A percentile compares a stretch with the other conserved stretches of the same genome.
Conservation (phyloP, 2,797 vertebrate genomes). For the Anolis apletophallus region DNA sequence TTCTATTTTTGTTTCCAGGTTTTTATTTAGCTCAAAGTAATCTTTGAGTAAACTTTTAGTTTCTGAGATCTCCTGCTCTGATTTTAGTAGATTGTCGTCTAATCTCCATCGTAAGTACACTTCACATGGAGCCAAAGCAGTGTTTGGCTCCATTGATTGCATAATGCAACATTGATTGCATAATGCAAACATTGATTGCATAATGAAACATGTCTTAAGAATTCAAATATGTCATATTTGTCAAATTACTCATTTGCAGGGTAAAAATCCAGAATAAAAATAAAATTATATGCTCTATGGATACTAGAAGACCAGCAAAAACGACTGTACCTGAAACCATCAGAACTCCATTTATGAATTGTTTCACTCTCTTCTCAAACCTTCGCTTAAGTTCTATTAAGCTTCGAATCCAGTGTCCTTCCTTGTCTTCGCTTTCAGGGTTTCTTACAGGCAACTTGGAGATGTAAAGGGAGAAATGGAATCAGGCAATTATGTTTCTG, state of each 20-base stretch:
- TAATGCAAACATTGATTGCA: not conserved
- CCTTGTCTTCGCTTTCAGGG: constrained; percentile 11
- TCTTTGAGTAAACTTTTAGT: too few relatives aligned
- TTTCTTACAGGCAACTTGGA: constrained; percentile 24
- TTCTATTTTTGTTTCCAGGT: too few relatives aligned
- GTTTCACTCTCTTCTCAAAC: constrained; percentile 66
- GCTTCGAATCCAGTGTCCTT: constrained; percentile 49
- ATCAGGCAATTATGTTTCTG: not conserved
- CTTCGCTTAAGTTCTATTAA: constrained; percentile 62
- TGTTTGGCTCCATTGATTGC: too few relatives aligned
- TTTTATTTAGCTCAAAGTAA: too few relatives aligned
- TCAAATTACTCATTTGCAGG: not conserved
- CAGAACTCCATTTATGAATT: constrained; percentile 68
- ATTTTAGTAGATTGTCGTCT: too few relatives aligned
- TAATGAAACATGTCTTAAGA: not conserved
- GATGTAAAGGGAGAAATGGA: constrained; percentile 1
- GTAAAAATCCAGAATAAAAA: not conserved
- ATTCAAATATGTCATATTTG: not conserved
- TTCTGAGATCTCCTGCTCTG: too few relatives aligned
- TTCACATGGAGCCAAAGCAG: not conserved
- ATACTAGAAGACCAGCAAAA: not conserved
- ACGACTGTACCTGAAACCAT: constrained; percentile 61
- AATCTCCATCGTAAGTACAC: too few relatives aligned
- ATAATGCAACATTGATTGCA: not conserved
- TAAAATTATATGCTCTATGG: not conserved